Percentiles rank a stretch among this genome's conserved stretches.
These are phyloP conservation scores for Megalopta genalis DNA, from an alignment of 1,140 invertebrate genomes.

Conservation along the genomic window DNA sequence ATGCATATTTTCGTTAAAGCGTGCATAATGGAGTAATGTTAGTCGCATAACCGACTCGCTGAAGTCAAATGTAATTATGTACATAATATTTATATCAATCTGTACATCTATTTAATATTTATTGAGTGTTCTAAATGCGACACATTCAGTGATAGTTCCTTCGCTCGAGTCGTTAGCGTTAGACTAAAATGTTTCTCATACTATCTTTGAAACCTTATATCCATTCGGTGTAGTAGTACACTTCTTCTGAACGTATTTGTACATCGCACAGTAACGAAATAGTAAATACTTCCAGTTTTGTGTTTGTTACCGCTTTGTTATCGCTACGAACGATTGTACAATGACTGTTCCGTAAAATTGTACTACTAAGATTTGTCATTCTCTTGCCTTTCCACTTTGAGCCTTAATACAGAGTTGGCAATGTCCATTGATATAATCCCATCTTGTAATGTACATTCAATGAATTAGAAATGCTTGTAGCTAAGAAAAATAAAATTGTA, in stretches of 20 bases:
- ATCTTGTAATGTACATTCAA: constrained; percentile 38
- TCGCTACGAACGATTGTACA: not conserved
- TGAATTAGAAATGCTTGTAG: constrained; percentile 50
- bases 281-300: not conserved
- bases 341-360: constrained; percentile 19
- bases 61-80: constrained; percentile 51
- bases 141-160: constrained; percentile 36
- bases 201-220: not conserved
- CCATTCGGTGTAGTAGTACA: constrained; percentile 11
- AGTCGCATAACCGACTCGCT: constrained; percentile 10
- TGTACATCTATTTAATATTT: constrained; percentile 63
- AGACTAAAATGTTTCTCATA: constrained; percentile 7
- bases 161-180: constrained; percentile 25
- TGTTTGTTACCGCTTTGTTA: not conserved
- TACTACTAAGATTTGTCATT: constrained; percentile 37
- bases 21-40: constrained; percentile 8
- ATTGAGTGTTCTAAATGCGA: constrained; percentile 38
- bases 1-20: constrained; percentile 30
- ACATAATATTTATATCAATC: constrained; percentile 53
- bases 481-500: constrained; percentile 51
- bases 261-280: not conserved
- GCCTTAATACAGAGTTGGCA: constrained; percentile 37
- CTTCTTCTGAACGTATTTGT: constrained; percentile 15
- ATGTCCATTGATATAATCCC: constrained; percentile 35
- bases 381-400: constrained; percentile 54